phyloP scores from a whole-genome alignment of 2,888 invertebrate genomes.

The Nymphalis polychloros region DNA sequence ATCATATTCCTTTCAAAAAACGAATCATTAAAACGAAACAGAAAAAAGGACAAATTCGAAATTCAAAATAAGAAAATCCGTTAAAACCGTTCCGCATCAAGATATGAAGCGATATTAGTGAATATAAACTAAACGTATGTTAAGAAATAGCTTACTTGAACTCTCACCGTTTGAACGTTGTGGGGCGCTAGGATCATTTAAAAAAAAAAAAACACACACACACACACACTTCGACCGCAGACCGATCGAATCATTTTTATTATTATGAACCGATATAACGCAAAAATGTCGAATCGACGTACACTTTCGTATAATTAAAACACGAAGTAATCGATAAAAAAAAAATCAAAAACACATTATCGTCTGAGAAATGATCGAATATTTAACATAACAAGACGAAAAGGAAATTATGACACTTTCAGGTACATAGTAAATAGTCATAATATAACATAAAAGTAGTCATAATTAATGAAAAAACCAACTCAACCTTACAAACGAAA shows the following conservation, averaged over 20 bases:
- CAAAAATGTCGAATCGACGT: too few species aligned
- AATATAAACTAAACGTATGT: neutral
- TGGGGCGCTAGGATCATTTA: constrained; percentile 32
- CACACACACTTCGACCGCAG: constrained; percentile 18
- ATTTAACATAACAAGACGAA: too few species aligned
- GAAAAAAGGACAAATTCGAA: neutral
- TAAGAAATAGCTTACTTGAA: constrained; percentile 28
- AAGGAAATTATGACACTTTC: too few species aligned
- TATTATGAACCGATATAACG: too few species aligned
- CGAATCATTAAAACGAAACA: too few species aligned
- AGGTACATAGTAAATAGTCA: too few species aligned
- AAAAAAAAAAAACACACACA: constrained; percentile 23
- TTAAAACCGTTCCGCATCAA: neutral
- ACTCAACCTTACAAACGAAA: too few species aligned
- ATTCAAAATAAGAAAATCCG: neutral
- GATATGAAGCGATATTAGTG: neutral
- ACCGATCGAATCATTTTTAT: neutral
- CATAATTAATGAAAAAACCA: too few species aligned
- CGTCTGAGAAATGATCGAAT: too few species aligned
- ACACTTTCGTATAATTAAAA: neutral
- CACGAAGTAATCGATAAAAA: neutral
- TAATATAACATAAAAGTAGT: too few species aligned
- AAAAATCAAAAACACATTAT: too few species aligned
- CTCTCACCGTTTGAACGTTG: constrained; percentile 14
- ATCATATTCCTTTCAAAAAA: too few species aligned